These are phyloP conservation scores for Anguilla anguilla DNA, from an alignment of 2,797 vertebrate species.

Conservation along the genomic window DNA sequence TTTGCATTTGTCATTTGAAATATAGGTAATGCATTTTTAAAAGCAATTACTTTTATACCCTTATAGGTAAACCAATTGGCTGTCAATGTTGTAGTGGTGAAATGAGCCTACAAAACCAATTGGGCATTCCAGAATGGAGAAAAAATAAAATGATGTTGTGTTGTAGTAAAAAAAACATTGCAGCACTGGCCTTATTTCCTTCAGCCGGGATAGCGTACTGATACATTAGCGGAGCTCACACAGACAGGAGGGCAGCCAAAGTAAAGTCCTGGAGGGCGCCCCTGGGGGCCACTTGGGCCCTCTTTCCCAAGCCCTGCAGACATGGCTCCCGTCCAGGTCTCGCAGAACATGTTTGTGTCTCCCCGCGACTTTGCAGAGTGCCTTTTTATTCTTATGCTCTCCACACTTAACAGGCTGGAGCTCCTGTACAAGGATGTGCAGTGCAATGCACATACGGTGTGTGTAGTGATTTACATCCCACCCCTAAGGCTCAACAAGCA, in stretches of 20 bases:
- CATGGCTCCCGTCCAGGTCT: slow-evolving; percentile 26
- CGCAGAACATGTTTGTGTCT: slow-evolving; percentile 25
- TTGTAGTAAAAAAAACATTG: not conserved
- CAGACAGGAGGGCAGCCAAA: slow-evolving; percentile 40
- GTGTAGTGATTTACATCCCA: not conserved
- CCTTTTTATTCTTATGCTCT: not conserved
- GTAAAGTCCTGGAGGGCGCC: slow-evolving; percentile 32
- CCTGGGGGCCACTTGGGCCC: slow-evolving; percentile 11
- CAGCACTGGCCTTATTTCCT: not conserved
- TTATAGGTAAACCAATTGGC: not conserved
- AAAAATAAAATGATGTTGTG: not conserved
- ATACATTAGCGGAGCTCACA: not conserved
- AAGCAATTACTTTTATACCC: not conserved
- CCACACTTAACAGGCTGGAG: not conserved
- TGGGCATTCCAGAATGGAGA: not conserved
- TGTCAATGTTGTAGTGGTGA: not conserved
- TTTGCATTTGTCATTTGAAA: not conserved
- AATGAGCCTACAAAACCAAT: not conserved
- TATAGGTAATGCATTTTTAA: not conserved
- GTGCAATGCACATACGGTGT: not conserved
- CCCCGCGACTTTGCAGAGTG: not conserved
- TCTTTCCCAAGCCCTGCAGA: slow-evolving; percentile 30
- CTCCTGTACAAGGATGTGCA: not conserved
- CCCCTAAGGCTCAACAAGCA: not conserved
- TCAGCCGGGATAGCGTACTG: not conserved